A percentile compares a stretch with the other conserved stretches of the same genome.
Evolutionary conservation across 2,888 invertebrate species (phyloP).

Genomic region (Drosophila pullipes): DNA sequence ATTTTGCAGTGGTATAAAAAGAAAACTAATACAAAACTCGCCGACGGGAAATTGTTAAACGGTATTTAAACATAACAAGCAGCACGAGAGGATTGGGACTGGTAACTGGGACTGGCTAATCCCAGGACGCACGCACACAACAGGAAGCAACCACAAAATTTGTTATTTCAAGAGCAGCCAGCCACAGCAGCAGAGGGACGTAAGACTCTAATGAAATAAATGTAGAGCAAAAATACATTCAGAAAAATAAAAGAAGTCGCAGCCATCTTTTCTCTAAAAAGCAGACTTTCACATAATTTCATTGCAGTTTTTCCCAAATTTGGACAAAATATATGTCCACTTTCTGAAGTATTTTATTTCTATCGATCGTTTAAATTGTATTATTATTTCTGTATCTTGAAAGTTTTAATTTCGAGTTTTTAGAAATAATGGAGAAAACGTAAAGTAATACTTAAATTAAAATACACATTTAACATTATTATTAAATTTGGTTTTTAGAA

Average conservation of each 20-base stretch:
- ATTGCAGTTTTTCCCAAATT: not conserved
- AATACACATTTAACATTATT: not conserved
- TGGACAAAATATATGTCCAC: not conserved
- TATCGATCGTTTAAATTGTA: not conserved
- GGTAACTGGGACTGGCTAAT: conserved; percentile 57
- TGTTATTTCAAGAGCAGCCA: conserved; percentile 69
- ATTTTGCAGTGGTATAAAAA: conserved; percentile 6
- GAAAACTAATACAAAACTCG: conserved; percentile 40
- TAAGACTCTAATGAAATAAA: conserved; percentile 65
- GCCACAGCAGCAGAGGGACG: conserved; percentile 51
- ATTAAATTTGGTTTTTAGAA: no score
- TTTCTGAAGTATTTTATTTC: no score
- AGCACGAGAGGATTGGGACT: conserved; percentile 25
- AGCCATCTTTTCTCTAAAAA: no score
- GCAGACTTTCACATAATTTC: not conserved
- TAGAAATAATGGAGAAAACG: not conserved
- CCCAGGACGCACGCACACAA: conserved; percentile 72
- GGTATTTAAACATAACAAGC: conserved; percentile 78
- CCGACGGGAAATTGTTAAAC: conserved; percentile 82
- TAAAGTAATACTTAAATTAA: not conserved
- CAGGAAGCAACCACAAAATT: conserved; percentile 78
- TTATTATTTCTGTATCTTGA: not conserved
- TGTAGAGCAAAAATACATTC: conserved; percentile 32
- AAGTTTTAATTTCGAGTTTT: not conserved
- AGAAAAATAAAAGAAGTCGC: not conserved